phyloP scores from a whole-genome alignment of 1,140 invertebrate species.

The Gonatopus flavifemur region DNA sequence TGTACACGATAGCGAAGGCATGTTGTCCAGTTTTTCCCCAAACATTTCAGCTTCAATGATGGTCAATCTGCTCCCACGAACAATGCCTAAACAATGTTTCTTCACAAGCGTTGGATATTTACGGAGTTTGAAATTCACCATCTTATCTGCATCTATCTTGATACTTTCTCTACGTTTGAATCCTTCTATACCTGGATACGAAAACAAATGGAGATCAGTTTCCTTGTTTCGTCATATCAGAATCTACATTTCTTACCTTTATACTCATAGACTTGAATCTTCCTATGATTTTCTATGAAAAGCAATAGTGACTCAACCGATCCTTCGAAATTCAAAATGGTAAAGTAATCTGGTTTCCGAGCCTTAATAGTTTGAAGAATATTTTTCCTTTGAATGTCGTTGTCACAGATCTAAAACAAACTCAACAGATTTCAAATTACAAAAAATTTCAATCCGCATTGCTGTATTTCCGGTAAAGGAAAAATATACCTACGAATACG shows the following conservation, averaged over 20 bases:
- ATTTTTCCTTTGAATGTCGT: slow-evolving; percentile 10
- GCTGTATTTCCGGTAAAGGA: too few species aligned
- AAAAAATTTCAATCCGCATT: slow-evolving; percentile 1
- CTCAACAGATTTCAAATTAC: background rate
- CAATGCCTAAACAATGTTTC: slow-evolving; percentile 24
- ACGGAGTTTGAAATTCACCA: slow-evolving; percentile 21
- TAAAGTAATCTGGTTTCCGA: slow-evolving; percentile 28
- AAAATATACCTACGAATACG: slow-evolving; percentile 34
- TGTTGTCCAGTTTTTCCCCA: slow-evolving; percentile 45
- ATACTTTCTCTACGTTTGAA: slow-evolving; percentile 35
- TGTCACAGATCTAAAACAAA: slow-evolving; percentile 23
- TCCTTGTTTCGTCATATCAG: background rate
- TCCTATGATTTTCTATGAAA: slow-evolving; percentile 32
- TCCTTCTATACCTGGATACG: slow-evolving; percentile 34
- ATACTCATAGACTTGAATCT: slow-evolving; percentile 40
- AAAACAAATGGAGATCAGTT: too few species aligned
- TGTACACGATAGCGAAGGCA: slow-evolving; percentile 31
- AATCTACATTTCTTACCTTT: slow-evolving; percentile 21
- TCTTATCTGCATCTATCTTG: slow-evolving; percentile 27
- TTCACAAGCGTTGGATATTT: slow-evolving; percentile 26
- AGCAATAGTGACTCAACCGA: slow-evolving; percentile 37
- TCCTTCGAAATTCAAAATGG: slow-evolving; percentile 33
- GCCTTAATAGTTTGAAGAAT: slow-evolving; percentile 33
- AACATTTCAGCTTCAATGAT: slow-evolving; percentile 54
- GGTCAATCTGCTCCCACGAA: slow-evolving; percentile 37